Percentiles rank a stretch among this genome's conserved stretches.
phyloP scores from a whole-genome alignment of 2,113 vertebrate genomes.

The Sander vitreus region DNA sequence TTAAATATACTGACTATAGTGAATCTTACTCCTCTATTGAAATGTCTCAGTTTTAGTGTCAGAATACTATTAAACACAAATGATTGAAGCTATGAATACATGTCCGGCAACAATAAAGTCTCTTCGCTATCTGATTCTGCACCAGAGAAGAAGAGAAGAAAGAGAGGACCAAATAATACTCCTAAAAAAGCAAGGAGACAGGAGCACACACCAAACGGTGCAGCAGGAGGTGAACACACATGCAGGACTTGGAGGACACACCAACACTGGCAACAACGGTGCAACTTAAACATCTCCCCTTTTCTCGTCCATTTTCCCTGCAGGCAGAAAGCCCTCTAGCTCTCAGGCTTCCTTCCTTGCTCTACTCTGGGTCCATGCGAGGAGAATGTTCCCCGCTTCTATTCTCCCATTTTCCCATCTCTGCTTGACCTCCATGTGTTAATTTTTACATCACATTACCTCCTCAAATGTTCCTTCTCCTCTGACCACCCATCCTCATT shows the following conservation, averaged over 20 bases:
- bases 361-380: constrained; percentile 13
- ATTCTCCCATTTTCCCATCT: neutral
- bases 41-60: neutral
- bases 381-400: neutral
- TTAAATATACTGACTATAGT: neutral
- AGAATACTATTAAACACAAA: neutral
- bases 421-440: constrained; percentile 5
- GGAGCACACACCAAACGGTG: constrained; percentile 21
- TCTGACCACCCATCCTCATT: constrained; percentile 18
- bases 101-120: neutral
- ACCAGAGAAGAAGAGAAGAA: neutral
- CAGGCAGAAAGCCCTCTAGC: constrained; percentile 38
- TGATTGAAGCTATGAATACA: neutral
- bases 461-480: neutral
- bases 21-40: neutral
- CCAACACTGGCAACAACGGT: neutral
- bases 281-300: neutral
- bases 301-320: constrained; percentile 29
- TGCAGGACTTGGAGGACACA: constrained; percentile 17
- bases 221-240: constrained; percentile 44
- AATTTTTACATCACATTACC: neutral
- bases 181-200: neutral
- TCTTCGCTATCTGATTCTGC: neutral
- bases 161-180: neutral
- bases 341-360: neutral